These are phyloP conservation scores for Eupeodes corollae DNA, from an alignment of 1,140 invertebrate genomes.

Conservation along the genomic window DNA sequence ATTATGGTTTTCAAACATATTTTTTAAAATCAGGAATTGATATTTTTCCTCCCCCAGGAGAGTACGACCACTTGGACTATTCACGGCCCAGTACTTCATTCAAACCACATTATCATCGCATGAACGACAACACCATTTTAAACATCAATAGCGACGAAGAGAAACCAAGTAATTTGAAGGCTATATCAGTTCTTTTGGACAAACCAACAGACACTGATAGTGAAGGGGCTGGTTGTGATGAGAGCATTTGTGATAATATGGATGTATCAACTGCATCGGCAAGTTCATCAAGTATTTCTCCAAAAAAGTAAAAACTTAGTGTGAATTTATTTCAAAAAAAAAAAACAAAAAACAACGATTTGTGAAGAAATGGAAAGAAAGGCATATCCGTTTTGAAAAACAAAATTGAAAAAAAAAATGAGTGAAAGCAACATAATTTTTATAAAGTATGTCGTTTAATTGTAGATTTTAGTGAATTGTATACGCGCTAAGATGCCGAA, in stretches of 20 bases:
- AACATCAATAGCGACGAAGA: constrained; percentile 34
- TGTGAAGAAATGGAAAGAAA: not conserved
- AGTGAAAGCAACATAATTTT: too few relatives aligned
- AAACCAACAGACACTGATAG: constrained; percentile 8
- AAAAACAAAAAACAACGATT: constrained; percentile 3
- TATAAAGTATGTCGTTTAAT: too few relatives aligned
- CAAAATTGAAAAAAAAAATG: too few relatives aligned
- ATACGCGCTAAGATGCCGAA: too few relatives aligned
- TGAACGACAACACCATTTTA: constrained; percentile 28
- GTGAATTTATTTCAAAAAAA: constrained; percentile 18
- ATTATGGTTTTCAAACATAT: not conserved
- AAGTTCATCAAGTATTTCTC: constrained; percentile 29
- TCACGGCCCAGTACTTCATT: constrained; percentile 64
- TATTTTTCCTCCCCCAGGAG: constrained; percentile 26
- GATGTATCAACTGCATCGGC: constrained; percentile 25
- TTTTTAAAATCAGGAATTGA: constrained; percentile 3
- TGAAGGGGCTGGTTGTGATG: not conserved
- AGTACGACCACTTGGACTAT: constrained; percentile 81
- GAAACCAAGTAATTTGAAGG: constrained; percentile 32
- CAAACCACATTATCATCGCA: constrained; percentile 72
- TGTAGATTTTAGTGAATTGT: too few relatives aligned
- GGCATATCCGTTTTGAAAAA: not conserved
- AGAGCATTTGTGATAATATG: constrained; percentile 24
- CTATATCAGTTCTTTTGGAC: constrained; percentile 25
- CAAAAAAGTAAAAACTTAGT: constrained; percentile 7